Base-by-base conservation (phyloP, 2,113 vertebrate genomes). In the Protobothrops flavoviridis region DNA sequence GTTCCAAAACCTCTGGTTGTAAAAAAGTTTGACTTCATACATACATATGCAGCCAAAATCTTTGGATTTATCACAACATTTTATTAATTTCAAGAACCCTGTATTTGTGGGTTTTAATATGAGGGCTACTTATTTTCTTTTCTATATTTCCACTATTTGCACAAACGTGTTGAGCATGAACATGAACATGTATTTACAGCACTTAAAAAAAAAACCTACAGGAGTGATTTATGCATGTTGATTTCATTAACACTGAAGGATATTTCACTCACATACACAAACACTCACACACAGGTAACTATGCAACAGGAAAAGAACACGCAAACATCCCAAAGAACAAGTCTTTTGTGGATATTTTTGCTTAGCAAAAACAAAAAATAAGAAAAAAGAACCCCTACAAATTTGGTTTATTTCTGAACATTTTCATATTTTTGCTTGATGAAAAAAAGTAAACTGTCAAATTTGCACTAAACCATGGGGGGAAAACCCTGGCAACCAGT, bases 301-400 rank as follows among this genome's bases (percentile, higher is more conserved):
- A 94, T 15, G 88, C 88, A 94, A 94, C 88, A 92, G 55, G 88
- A 13, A 91, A 92, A 90, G 74, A 45, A n/a, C 33, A 55, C 15
- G 90, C 74, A 92, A 92, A 52, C 52, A 94, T 23, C 92, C 91
- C 91, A 93, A 93, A 94, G 45, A 0, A 0, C 6, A 17, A 90
- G n/a, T 74, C 56, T n/a, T 94, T 89, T 52, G 64, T 59, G 33
- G 6, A 21, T 52, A 33, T 53, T 90, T 93, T 94, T 86, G 88
- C 93, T 94, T 90, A 92, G 87, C 85, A 88, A 52, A 17, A 90
- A 69, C 85, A 88, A 52, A 17, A 89, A 69, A 21, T 33, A 26
- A 43, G 5, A 10, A 6, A 13, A 50, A 92, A 24, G 45, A 29
- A 90, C 7, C 26, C 45, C 1, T 7, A 87, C 43, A 74, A 74